These are phyloP conservation scores for Lethenteron reissneri DNA, from an alignment of 2,113 vertebrate genomes.

Conservation along the genomic window DNA sequence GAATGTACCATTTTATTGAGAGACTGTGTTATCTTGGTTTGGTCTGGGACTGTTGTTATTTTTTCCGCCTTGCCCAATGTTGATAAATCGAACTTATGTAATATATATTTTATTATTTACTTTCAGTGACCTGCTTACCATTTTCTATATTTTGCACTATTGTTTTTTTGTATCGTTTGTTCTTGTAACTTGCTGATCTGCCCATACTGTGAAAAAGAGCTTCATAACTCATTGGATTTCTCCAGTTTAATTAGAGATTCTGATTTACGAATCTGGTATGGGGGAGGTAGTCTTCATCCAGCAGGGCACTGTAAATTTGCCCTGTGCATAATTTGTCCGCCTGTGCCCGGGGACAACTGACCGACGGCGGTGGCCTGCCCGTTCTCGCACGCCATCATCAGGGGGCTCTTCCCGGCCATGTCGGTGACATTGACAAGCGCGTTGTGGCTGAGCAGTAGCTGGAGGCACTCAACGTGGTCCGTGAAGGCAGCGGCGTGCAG, in stretches of 20 bases:
- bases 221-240: neutral
- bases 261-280: neutral
- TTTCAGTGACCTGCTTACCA: neutral
- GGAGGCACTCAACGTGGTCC: slow-evolving; percentile 56
- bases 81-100: too few species aligned
- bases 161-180: too few species aligned
- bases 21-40: too few species aligned
- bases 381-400: slow-evolving; percentile 62
- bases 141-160: neutral
- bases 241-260: neutral
- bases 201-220: neutral
- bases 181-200: too few species aligned
- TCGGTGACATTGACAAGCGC: slow-evolving; percentile 42
- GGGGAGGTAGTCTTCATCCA: too few species aligned
- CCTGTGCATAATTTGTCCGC: neutral
- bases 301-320: neutral
- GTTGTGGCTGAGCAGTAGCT: slow-evolving; percentile 57
- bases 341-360: slow-evolving; percentile 16
- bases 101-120: neutral
- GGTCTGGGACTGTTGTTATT: too few species aligned
- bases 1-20: too few species aligned
- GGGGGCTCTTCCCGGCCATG: slow-evolving; percentile 35
- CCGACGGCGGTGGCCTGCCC: slow-evolving; percentile 44
- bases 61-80: too few species aligned
- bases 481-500: slow-evolving; percentile 72